Evolutionary conservation across 2,797 vertebrate species (phyloP), one percentile per base, ranked within the genome.

Genomic region (Malurus splendens): DNA sequence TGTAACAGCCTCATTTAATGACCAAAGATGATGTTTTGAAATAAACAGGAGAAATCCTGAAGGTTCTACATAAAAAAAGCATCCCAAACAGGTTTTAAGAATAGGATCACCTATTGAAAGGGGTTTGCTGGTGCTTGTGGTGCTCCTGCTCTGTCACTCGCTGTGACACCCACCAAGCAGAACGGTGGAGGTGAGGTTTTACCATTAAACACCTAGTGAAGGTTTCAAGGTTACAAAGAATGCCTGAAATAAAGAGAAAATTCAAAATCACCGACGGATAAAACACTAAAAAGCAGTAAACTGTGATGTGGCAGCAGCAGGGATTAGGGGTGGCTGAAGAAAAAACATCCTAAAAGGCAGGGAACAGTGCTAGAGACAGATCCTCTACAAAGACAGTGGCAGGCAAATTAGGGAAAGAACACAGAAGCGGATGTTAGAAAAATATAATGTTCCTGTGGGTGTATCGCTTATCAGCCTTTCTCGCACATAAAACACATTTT

Each of bases 401-500:
- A 92, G 76, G 87, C 32, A 86, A 93, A 94, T 93, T 70, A 94
- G 80, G 90, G 76, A 93, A 83, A 91, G 90, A 93, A 92, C 89
- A 95, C 59, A 94, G 90, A 93, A 92, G 89, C 22, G 36, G 90
- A 94, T 95, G 85, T 91, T 94, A 93, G 95, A 91, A 89, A 94
- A 92, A 94, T 91, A 89, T 56, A 90, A 94, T 86, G 89, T 90
- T 94, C 87, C 89, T 93, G 93, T 91, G 89, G 92, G 93, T 91
- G 93, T 90, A 89, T 91, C 93, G 78, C 91, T 95, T 93, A 90
- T 77, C 94, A 95, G 94, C 82, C 93, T 85, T 92, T 93, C 92
- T 81, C 92, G 85, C 85, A 92, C 87, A 93, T 82, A 92, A 95
- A 92, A 10, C 77, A 86, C 90, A 56, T 83, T 89, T 95, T 92